phyloP scores from a whole-genome alignment of 2,113 vertebrate genomes.

The Myotis davidii region DNA sequence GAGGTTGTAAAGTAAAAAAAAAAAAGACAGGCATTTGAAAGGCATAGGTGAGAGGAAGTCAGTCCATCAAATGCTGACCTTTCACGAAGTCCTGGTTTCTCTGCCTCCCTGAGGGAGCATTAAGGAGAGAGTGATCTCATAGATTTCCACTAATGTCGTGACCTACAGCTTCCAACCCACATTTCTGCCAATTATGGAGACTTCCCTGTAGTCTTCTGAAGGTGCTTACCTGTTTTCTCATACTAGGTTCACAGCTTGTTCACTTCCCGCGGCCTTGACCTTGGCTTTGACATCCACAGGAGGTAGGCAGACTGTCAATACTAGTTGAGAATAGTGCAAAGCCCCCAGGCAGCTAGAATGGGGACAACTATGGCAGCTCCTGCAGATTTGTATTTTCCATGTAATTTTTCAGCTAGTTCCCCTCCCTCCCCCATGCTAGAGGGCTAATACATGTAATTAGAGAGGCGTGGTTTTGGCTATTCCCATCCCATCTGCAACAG shows the following conservation, averaged over 20 bases:
- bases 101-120: constrained; percentile 36
- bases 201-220: constrained; percentile 8
- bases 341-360: constrained; percentile 69
- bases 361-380: constrained; percentile 61
- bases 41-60: constrained; percentile 10
- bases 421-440: neutral
- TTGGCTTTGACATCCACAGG: constrained; percentile 52
- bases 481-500: constrained; percentile 31
- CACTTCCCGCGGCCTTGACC: constrained; percentile 43
- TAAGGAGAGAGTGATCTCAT: constrained; percentile 17
- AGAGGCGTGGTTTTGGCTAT: constrained; percentile 63
- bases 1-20: constrained; percentile 40
- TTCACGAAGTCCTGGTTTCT: constrained; percentile 46
- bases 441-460: constrained; percentile 72
- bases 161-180: constrained; percentile 2
- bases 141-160: constrained; percentile 21
- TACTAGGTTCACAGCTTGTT: constrained; percentile 56
- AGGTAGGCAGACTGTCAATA: constrained; percentile 65
- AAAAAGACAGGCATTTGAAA: constrained; percentile 44
- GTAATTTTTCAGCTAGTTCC: constrained; percentile 39
- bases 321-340: constrained; percentile 36
- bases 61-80: constrained; percentile 44
- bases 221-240: constrained; percentile 27
- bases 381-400: neutral
- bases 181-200: constrained; percentile 57